phyloP scores from a whole-genome alignment of 2,113 vertebrate genomes.

The Heterotilapia buettikoferi region DNA sequence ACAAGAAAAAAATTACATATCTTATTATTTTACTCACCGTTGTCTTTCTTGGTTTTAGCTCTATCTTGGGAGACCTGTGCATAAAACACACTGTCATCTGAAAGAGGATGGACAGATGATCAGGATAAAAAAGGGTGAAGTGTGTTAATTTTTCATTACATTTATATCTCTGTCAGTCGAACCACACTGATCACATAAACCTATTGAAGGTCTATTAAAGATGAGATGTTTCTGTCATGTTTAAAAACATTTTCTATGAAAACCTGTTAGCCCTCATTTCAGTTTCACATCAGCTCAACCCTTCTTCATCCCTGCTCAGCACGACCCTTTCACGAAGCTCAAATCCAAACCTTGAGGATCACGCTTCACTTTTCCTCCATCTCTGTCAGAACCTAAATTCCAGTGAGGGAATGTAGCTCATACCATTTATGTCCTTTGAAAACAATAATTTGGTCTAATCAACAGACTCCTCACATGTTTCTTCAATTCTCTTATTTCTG shows the following conservation, averaged over 20 bases:
- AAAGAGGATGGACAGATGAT: not conserved
- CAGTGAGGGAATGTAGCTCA: fast-evolving
- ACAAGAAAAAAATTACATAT: fast-evolving
- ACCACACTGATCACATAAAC: not conserved
- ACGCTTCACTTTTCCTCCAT: not conserved
- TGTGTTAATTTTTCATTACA: not conserved
- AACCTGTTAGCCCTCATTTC: not conserved
- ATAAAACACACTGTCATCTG: fast-evolving
- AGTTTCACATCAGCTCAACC: not conserved
- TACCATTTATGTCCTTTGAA: not conserved
- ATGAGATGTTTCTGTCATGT: fast-evolving
- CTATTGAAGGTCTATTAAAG: not conserved
- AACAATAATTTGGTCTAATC: fast-evolving
- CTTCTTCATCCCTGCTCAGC: not conserved
- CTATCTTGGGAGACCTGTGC: not conserved
- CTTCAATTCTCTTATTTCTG: not conserved
- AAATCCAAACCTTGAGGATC: not conserved
- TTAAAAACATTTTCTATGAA: fast-evolving
- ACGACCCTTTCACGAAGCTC: not conserved
- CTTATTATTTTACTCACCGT: fast-evolving
- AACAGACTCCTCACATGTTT: not conserved
- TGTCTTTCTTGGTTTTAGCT: not conserved
- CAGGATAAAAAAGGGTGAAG: fast-evolving
- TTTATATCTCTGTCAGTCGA: fast-evolving
- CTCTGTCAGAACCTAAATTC: not conserved